These are phyloP conservation scores for Babyrousa celebensis DNA, from an alignment of 2,797 vertebrate species.

Conservation along the genomic window DNA sequence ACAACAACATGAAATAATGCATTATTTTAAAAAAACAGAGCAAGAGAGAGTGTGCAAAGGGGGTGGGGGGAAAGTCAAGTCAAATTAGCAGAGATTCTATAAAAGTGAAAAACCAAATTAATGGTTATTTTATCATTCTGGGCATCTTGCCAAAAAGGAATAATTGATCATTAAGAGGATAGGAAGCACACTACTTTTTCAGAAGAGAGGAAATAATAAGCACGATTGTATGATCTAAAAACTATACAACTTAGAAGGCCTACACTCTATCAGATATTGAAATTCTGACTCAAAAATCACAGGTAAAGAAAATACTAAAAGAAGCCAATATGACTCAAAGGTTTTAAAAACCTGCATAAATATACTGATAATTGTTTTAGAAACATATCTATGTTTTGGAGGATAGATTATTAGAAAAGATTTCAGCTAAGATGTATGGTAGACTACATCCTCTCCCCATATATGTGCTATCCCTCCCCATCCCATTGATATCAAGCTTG, in stretches of 20 bases:
- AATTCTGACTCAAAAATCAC: conserved; percentile 46
- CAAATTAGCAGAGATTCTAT: conserved; percentile 50
- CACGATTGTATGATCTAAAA: not conserved
- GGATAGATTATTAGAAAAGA: not conserved
- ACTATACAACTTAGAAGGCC: not conserved
- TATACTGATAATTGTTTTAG: not conserved
- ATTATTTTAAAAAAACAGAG: not conserved
- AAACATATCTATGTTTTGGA: not conserved
- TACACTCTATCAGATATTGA: not conserved
- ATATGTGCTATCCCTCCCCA: not conserved
- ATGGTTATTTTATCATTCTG: conserved; percentile 65
- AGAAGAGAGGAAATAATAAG: conserved; percentile 31
- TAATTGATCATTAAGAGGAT: conserved; percentile 44
- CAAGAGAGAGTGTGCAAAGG: not conserved
- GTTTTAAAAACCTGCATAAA: conserved; percentile 1
- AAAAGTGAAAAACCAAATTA: conserved; percentile 71
- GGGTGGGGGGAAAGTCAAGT: not conserved
- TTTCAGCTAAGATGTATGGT: not conserved
- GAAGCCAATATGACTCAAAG: conserved; percentile 1
- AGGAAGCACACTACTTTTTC: conserved; percentile 1
- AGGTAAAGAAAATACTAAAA: conserved; percentile 49
- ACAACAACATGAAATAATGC: not conserved
- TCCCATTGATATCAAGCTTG: not conserved
- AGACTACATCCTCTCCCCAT: not conserved
- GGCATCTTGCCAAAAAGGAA: conserved; percentile 59